These are phyloP conservation scores for Caenorhabditis sp. DNA, from an alignment of 2,888 invertebrate genomes.

Conservation along the genomic window DNA sequence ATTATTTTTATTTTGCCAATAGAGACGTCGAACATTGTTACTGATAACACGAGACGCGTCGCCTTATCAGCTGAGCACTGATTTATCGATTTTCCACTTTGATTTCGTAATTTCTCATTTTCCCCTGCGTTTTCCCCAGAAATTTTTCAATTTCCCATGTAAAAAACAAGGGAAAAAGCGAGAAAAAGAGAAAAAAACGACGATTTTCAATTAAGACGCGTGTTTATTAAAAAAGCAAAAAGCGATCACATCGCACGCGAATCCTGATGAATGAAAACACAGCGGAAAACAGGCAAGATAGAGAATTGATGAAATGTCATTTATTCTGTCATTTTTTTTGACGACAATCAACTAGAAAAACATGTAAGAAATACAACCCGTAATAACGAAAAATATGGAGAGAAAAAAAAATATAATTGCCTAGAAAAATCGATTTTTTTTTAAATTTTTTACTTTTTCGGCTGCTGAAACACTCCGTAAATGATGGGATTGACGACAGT, in stretches of 20 bases:
- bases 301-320: background rate
- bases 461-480: constrained; percentile 70
- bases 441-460: background rate
- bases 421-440: no score
- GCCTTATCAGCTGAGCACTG: constrained; percentile 28
- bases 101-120: background rate
- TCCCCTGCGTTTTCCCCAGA: background rate
- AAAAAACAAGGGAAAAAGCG: no score
- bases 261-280: constrained; percentile 10
- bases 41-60: constrained; percentile 21
- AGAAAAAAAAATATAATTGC: background rate
- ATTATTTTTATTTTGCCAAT: constrained; percentile 1
- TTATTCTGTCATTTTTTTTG: no score
- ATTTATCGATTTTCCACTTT: constrained; percentile 25
- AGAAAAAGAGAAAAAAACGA: no score
- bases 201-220: constrained; percentile 6
- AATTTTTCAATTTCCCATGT: background rate
- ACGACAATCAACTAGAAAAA: background rate
- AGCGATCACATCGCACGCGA: constrained; percentile 41
- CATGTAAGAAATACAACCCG: background rate
- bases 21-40: background rate
- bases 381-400: no score
- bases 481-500: constrained; percentile 79
- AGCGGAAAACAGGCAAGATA: background rate
- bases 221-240: constrained; percentile 21